Percentiles rank a stretch among this genome's conserved stretches.
Conservation (phyloP, 1,140 invertebrate species). For the Bacillus rossius region DNA sequence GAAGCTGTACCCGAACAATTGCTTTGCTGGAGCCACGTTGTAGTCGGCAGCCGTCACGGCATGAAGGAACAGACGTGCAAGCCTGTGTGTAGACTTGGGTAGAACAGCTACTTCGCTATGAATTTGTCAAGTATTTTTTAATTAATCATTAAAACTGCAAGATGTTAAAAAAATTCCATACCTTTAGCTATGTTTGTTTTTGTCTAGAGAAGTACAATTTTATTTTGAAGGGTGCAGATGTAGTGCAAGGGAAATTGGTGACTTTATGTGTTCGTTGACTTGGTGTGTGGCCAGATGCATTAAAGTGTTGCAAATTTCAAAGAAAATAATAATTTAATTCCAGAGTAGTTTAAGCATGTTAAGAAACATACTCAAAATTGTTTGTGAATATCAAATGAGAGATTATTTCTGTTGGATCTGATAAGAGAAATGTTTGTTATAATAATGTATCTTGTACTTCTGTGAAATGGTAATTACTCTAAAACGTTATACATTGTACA, state of each 20-base stretch:
- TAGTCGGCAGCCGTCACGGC: conserved; percentile 24
- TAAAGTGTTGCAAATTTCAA: not conserved
- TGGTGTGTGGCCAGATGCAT: conserved; percentile 5
- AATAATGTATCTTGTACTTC: too few relatives aligned
- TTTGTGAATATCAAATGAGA: conserved; percentile 16
- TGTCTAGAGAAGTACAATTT: conserved; percentile 4
- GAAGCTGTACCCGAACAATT: not conserved
- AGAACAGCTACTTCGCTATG: conserved; percentile 21
- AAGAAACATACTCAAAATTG: conserved; percentile 4
- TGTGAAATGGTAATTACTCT: too few relatives aligned
- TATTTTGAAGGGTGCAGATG: not conserved
- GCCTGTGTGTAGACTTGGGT: conserved; percentile 4
- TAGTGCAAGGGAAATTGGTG: not conserved
- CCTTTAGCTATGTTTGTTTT: conserved; percentile 18
- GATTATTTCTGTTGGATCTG: conserved; percentile 16
- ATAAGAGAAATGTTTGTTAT: conserved; percentile 5
- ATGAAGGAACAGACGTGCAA: not conserved
- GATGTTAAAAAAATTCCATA: conserved; percentile 27
- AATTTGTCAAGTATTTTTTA: conserved; percentile 21
- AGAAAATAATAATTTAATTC: not conserved
- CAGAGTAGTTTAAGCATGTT: conserved; percentile 12
- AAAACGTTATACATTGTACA: too few relatives aligned
- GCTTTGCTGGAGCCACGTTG: conserved; percentile 24
- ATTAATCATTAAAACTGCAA: conserved; percentile 26
- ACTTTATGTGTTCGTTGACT: not conserved